Percentiles rank a stretch among this genome's conserved stretches.
phyloP scores from a whole-genome alignment of 2,113 vertebrate species.

The Bombycilla garrulus region DNA sequence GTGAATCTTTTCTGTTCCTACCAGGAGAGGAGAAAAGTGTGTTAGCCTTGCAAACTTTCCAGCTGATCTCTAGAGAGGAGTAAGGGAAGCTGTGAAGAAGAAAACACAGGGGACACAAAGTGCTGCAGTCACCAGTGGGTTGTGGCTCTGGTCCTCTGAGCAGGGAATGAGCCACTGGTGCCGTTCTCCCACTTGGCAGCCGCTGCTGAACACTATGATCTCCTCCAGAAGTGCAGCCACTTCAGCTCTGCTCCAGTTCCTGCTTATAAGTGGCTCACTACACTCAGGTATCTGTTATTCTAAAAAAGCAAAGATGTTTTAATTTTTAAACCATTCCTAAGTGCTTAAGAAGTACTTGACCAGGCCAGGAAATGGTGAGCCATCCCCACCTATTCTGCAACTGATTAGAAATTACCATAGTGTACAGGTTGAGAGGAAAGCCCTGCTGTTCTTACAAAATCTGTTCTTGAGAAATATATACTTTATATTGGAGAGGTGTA shows the following conservation, averaged over 20 bases:
- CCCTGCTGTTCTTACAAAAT: background rate
- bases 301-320: background rate
- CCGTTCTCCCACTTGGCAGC: background rate
- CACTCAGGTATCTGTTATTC: background rate
- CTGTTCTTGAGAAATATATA: background rate
- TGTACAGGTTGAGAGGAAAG: background rate
- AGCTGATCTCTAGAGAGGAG: background rate
- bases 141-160: background rate
- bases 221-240: background rate
- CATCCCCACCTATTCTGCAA: background rate
- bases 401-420: background rate
- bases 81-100: background rate
- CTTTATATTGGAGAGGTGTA: background rate
- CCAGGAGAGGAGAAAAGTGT: background rate
- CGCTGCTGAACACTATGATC: fast-evolving
- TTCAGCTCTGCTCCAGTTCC: background rate
- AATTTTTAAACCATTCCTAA: background rate
- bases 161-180: background rate
- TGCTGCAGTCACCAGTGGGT: background rate
- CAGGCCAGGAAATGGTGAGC: background rate
- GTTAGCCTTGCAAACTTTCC: background rate
- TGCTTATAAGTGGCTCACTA: background rate
- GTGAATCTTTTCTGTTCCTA: background rate
- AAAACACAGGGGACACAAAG: background rate
- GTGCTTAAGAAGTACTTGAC: background rate